phyloP scores from a whole-genome alignment of 2,888 invertebrate species.

The Adineta ricciae region DNA sequence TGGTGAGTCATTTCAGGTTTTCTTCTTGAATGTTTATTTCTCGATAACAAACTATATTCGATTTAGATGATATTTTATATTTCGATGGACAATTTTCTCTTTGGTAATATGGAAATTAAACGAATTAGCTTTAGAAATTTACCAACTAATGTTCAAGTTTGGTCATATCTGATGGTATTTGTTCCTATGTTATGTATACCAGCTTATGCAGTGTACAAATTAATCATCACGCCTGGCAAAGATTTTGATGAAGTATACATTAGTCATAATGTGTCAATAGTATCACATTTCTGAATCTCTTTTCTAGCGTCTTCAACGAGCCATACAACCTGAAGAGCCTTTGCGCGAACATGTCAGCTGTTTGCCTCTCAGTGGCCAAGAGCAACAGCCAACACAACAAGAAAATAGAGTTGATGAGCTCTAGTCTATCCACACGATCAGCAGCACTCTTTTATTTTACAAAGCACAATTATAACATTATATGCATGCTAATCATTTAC shows the following conservation, averaged over 20 bases:
- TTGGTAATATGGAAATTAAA: not conserved
- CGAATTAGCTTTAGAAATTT: not conserved
- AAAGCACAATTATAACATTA: too few relatives aligned
- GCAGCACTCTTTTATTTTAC: not conserved
- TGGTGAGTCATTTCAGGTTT: not conserved
- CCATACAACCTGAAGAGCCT: not conserved
- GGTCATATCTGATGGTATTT: not conserved
- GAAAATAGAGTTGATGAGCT: not conserved
- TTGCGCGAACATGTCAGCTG: not conserved
- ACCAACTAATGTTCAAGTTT: not conserved
- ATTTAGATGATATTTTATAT: not conserved
- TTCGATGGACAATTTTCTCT: not conserved
- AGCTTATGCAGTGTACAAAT: slow-evolving; percentile 2
- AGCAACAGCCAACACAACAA: not conserved
- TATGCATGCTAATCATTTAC: too few relatives aligned
- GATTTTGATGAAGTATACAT: not conserved
- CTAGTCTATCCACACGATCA: not conserved
- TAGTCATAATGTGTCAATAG: too few relatives aligned
- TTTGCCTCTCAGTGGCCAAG: not conserved
- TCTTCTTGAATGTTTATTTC: too few relatives aligned
- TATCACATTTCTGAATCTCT: not conserved
- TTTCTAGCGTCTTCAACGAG: slow-evolving; percentile 1
- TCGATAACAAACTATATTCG: not conserved
- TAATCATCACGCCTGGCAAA: not conserved
- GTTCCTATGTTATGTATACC: slow-evolving; percentile 5